Conservation (phyloP, 2,888 invertebrate genomes). For the Orchestes rusci region DNA sequence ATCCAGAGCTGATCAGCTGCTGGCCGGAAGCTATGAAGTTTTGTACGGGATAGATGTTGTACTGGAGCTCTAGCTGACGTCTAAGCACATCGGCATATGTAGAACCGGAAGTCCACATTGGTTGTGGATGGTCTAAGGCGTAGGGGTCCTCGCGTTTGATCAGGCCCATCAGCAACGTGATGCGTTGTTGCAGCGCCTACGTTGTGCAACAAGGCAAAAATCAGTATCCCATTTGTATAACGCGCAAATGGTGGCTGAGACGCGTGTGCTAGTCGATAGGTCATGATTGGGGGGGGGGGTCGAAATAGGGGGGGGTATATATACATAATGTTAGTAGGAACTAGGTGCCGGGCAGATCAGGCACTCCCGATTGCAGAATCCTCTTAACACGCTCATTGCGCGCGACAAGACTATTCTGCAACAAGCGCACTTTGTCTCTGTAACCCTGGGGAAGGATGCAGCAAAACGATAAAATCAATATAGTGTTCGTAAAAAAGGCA, state of each 20-base stretch:
- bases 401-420: constrained; percentile 82
- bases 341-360: constrained; percentile 62
- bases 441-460: constrained; percentile 58
- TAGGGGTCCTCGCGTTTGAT: constrained; percentile 73
- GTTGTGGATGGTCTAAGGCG: constrained; percentile 52
- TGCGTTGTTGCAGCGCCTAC: constrained; percentile 53
- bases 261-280: constrained; percentile 31
- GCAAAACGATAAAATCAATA: too few relatives aligned
- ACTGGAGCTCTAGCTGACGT: constrained; percentile 43
- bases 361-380: constrained; percentile 78
- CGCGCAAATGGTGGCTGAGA: constrained; percentile 42
- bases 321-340: too few relatives aligned
- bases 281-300: constrained; percentile 10
- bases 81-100: constrained; percentile 75
- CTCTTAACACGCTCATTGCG: constrained; percentile 84
- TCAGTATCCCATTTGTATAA: constrained; percentile 33
- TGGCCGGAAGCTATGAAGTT: constrained; percentile 47
- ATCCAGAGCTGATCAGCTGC: constrained; percentile 45
- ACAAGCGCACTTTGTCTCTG: constrained; percentile 77
- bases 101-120: constrained; percentile 66
- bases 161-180: constrained; percentile 63
- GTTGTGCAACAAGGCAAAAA: constrained; percentile 36
- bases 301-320: neutral
- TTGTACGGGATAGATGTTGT: constrained; percentile 23
- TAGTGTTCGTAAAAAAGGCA: constrained; percentile 43